Conservation (phyloP, 1,140 invertebrate species). For the Saxidomus purpurata region DNA sequence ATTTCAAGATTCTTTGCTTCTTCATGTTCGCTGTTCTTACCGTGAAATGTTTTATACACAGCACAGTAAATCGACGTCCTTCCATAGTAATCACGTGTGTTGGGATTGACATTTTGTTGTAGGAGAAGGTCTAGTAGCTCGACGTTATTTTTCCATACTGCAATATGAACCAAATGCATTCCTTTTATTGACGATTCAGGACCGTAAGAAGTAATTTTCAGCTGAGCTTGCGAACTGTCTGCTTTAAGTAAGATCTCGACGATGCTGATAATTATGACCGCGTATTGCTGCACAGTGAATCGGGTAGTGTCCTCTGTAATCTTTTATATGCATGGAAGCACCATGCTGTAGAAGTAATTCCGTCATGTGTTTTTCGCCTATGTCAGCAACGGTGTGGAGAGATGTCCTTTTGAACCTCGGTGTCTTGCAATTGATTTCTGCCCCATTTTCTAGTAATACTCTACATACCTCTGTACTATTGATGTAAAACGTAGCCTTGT, state of each 20-base stretch:
- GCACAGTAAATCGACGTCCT: conserved; percentile 21
- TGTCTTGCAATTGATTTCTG: background rate
- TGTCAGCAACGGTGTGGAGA: conserved; percentile 22
- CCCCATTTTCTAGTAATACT: background rate
- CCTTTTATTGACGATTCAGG: conserved; percentile 27
- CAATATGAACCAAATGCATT: no score
- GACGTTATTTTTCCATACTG: conserved; percentile 29
- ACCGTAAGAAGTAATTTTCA: conserved; percentile 23
- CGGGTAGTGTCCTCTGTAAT: conserved; percentile 37
- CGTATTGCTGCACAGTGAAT: conserved; percentile 49
- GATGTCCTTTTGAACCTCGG: background rate
- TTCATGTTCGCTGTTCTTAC: no score
- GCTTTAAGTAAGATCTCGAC: background rate
- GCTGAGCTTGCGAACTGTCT: background rate
- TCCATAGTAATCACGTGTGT: conserved; percentile 26
- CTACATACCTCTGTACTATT: background rate
- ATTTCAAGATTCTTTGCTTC: background rate
- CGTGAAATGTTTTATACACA: background rate
- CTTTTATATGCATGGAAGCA: background rate
- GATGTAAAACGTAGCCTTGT: conserved; percentile 22
- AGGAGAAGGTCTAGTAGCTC: background rate
- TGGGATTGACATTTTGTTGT: background rate
- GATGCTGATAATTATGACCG: background rate
- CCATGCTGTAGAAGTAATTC: conserved; percentile 3
- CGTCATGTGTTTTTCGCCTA: background rate